These are phyloP conservation scores for Phengaris alcon DNA, from an alignment of 2,888 invertebrate species.

Conservation along the genomic window DNA sequence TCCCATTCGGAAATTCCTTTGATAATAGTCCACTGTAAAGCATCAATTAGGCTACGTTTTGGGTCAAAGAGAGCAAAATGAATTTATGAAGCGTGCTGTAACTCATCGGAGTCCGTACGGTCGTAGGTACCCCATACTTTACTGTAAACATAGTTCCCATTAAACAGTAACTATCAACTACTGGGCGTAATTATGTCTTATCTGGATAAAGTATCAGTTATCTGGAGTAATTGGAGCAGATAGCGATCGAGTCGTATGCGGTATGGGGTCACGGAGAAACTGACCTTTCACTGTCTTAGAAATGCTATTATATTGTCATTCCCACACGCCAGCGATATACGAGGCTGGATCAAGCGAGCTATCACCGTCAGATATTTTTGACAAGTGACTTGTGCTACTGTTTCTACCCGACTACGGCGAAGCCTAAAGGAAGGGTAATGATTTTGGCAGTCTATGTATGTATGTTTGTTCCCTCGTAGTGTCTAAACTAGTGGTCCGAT, in stretches of 20 bases:
- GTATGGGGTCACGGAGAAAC: slow-evolving; percentile 49
- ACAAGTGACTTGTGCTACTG: not conserved
- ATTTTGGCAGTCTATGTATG: no score
- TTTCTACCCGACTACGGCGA: no score
- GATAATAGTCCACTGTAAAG: not conserved
- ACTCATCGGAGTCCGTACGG: not conserved
- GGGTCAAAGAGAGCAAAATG: slow-evolving; percentile 7
- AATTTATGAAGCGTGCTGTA: slow-evolving; percentile 4
- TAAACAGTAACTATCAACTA: slow-evolving; percentile 6
- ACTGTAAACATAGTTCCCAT: slow-evolving; percentile 8
- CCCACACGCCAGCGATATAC: slow-evolving; percentile 50
- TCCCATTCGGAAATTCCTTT: not conserved
- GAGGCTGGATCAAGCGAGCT: slow-evolving; percentile 31
- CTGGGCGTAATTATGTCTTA: slow-evolving; percentile 18
- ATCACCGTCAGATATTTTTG: slow-evolving; percentile 33
- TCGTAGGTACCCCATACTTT: not conserved
- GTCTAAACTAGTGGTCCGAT: no score
- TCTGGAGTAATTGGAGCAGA: slow-evolving; percentile 25
- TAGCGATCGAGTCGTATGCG: slow-evolving; percentile 40
- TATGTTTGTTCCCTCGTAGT: no score
- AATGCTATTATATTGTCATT: slow-evolving; percentile 60
- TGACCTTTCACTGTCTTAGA: slow-evolving; percentile 56
- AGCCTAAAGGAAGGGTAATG: no score
- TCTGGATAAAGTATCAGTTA: slow-evolving; percentile 23
- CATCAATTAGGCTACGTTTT: not conserved